Percentiles rank a stretch among this genome's conserved stretches.
Evolutionary conservation across 2,797 vertebrate genomes (phyloP).

Genomic region (Sarcophilus harrisii): DNA sequence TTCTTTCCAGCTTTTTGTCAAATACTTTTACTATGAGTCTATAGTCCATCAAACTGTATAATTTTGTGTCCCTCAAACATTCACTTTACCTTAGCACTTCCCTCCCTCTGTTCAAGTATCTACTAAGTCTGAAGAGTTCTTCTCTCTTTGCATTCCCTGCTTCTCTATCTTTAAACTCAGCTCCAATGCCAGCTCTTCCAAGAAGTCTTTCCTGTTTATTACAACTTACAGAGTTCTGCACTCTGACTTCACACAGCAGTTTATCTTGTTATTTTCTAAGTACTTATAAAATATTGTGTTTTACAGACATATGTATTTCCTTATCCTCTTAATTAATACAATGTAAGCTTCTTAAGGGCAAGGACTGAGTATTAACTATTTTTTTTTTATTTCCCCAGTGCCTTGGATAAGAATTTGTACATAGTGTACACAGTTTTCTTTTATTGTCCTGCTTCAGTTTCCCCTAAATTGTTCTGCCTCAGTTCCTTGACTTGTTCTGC

Average conservation of each 20-base stretch:
- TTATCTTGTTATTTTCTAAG: neutral
- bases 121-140: neutral
- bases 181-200: neutral
- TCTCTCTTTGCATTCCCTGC: neutral
- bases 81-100: neutral
- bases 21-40: neutral
- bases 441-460: too few relatives aligned
- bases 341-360: neutral
- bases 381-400: neutral
- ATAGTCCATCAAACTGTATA: neutral
- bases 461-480: too few relatives aligned
- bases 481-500: too few relatives aligned
- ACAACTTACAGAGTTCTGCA: neutral
- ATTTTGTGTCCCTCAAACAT: neutral
- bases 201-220: neutral
- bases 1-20: neutral
- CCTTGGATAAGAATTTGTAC: neutral
- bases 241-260: neutral
- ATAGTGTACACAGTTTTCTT: neutral
- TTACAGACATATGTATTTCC: neutral
- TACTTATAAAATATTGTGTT: neutral
- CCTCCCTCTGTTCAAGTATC: neutral
- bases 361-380: neutral
- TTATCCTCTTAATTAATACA: neutral
- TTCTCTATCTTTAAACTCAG: neutral